phyloP scores from a whole-genome alignment of 2,797 vertebrate genomes.

The Buceros bicornis region DNA sequence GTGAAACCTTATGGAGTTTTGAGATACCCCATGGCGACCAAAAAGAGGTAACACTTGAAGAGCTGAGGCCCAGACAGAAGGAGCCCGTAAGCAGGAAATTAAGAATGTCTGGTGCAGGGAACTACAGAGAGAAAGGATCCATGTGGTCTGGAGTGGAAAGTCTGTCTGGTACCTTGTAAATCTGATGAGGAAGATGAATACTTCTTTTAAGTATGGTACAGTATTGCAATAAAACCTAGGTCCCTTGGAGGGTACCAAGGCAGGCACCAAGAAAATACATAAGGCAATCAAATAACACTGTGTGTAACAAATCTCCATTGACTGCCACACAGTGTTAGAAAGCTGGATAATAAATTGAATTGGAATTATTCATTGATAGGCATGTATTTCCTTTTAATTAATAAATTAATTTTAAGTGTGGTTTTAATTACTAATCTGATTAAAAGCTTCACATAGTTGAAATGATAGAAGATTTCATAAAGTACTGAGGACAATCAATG shows the following conservation, averaged over 20 bases:
- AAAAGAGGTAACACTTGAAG: slow-evolving; percentile 6
- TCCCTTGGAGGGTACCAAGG: not conserved
- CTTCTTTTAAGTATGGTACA: not conserved
- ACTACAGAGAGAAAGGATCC: not conserved
- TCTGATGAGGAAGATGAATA: not conserved
- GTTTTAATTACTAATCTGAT: not conserved
- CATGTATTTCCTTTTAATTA: not conserved
- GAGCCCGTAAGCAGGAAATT: slow-evolving; percentile 44
- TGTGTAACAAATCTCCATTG: not conserved
- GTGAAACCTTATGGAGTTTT: slow-evolving; percentile 33
- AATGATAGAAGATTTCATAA: not conserved
- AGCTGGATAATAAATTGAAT: not conserved
- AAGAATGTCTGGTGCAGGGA: not conserved
- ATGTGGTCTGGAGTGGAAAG: not conserved
- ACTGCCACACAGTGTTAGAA: not conserved
- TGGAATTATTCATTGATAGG: not conserved
- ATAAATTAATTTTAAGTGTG: not conserved
- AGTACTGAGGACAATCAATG: not conserved
- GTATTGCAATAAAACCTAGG: not conserved
- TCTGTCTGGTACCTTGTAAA: not conserved
- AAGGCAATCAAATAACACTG: not conserved
- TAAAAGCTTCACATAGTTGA: not conserved
- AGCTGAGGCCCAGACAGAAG: slow-evolving; percentile 8
- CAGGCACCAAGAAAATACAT: not conserved
- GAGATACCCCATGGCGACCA: not conserved